These are phyloP conservation scores for Halictus rubicundus DNA, from an alignment of 1,140 invertebrate genomes.

Conservation along the genomic window DNA sequence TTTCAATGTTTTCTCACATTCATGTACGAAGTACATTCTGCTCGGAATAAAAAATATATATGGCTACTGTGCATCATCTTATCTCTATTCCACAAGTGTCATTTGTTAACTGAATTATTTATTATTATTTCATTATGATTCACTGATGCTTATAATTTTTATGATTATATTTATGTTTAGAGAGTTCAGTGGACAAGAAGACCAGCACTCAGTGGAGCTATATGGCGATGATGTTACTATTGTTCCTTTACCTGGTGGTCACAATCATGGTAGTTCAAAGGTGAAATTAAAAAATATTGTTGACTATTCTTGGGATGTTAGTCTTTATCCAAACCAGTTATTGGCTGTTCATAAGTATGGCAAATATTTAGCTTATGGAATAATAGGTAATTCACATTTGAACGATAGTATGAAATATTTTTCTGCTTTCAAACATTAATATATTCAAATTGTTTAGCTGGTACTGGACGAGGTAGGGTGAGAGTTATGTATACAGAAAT, in stretches of 20 bases:
- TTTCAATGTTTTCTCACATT: neutral
- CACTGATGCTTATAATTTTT: neutral
- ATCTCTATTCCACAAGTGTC: neutral
- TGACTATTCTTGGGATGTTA: slow-evolving; percentile 95
- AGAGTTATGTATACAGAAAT: slow-evolving; percentile 90
- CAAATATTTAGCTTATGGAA: slow-evolving; percentile 93
- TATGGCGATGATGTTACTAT: slow-evolving; percentile 87
- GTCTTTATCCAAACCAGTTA: slow-evolving; percentile 91
- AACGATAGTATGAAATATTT: slow-evolving; percentile 1
- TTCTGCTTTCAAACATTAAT: neutral
- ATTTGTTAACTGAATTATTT: neutral
- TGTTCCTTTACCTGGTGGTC: slow-evolving; percentile 85
- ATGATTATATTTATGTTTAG: slow-evolving; percentile 77
- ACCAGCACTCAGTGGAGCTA: slow-evolving; percentile 85
- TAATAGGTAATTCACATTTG: slow-evolving; percentile 86
- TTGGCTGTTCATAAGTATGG: slow-evolving; percentile 93
- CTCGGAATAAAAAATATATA: neutral
- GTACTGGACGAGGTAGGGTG: slow-evolving; percentile 88
- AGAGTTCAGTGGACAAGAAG: slow-evolving; percentile 86
- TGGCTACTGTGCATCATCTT: neutral
- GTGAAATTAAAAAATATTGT: slow-evolving; percentile 95
- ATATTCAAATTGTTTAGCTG: slow-evolving; percentile 74
- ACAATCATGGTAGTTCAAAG: slow-evolving; percentile 90
- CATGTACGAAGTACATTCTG: no score
- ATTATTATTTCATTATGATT: slow-evolving; percentile 10